phyloP scores from a whole-genome alignment of 2,113 vertebrate genomes.

The Craseonycteris thonglongyai region DNA sequence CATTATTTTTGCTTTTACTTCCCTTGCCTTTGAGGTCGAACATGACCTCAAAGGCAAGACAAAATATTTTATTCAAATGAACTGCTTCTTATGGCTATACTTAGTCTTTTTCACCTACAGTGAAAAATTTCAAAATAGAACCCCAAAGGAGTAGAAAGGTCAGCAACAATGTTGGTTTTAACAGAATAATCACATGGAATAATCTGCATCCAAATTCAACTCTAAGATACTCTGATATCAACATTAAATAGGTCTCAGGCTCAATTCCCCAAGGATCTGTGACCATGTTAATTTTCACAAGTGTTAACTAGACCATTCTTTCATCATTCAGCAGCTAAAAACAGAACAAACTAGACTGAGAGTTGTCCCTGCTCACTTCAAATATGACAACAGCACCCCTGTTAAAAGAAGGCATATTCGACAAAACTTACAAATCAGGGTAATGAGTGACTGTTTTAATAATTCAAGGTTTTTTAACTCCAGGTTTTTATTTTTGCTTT shows the following conservation, averaged over 20 bases:
- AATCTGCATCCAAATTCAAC: neutral
- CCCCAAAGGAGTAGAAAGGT: neutral
- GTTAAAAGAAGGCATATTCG: neutral
- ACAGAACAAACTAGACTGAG: neutral
- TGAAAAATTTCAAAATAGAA: slow-evolving; percentile 4
- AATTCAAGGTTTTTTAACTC: neutral
- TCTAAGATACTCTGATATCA: neutral
- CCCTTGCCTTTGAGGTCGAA: too few relatives aligned
- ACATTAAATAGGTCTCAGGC: neutral
- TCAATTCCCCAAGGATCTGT: neutral
- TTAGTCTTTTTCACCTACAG: neutral
- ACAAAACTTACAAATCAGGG: neutral
- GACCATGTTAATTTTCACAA: neutral
- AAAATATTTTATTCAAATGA: slow-evolving; percentile 34
- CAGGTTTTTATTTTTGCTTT: neutral
- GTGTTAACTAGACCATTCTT: neutral
- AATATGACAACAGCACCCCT: neutral
- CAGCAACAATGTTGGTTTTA: neutral
- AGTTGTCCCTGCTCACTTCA: neutral
- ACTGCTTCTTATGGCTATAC: neutral
- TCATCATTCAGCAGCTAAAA: neutral
- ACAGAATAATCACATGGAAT: neutral
- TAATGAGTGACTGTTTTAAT: neutral
- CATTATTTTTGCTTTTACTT: too few relatives aligned
- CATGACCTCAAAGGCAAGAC: too few relatives aligned